phyloP scores from a whole-genome alignment of 2,113 vertebrate species.

The Seriola quinqueradiata region DNA sequence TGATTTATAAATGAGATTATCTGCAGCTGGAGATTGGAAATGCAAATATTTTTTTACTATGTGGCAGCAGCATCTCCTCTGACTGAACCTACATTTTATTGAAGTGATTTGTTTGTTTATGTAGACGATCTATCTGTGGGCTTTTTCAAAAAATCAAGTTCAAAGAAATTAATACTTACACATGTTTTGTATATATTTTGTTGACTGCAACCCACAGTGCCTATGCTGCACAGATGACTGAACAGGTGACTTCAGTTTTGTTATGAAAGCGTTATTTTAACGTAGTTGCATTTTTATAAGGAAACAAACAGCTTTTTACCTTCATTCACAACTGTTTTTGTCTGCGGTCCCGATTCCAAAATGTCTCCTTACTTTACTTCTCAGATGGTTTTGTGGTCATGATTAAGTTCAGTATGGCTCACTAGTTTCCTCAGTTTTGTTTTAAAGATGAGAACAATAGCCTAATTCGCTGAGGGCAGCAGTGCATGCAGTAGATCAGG shows the following conservation, averaged over 20 bases:
- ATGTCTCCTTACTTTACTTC: too few species aligned
- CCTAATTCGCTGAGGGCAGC: not conserved
- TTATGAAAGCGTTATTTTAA: not conserved
- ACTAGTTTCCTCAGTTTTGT: too few species aligned
- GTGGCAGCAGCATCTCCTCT: not conserved
- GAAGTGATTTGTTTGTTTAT: not conserved
- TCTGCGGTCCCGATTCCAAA: too few species aligned
- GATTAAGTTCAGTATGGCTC: too few species aligned
- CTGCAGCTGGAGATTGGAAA: slow-evolving; percentile 19
- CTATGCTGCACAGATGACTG: not conserved
- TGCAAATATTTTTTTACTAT: not conserved
- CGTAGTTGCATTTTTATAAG: not conserved
- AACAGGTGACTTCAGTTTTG: not conserved
- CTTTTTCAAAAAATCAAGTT: not conserved
- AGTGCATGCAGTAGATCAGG: slow-evolving; percentile 13
- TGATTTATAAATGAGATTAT: slow-evolving; percentile 34
- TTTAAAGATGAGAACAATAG: too few species aligned
- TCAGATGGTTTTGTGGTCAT: too few species aligned
- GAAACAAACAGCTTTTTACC: not conserved
- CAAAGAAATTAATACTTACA: not conserved
- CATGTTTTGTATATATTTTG: too few species aligned
- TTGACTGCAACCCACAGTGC: not conserved
- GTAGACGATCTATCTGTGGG: not conserved
- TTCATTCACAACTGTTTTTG: not conserved
- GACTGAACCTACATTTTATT: not conserved